phyloP scores from a whole-genome alignment of 2,797 vertebrate genomes.

The Salarias fasciatus region DNA sequence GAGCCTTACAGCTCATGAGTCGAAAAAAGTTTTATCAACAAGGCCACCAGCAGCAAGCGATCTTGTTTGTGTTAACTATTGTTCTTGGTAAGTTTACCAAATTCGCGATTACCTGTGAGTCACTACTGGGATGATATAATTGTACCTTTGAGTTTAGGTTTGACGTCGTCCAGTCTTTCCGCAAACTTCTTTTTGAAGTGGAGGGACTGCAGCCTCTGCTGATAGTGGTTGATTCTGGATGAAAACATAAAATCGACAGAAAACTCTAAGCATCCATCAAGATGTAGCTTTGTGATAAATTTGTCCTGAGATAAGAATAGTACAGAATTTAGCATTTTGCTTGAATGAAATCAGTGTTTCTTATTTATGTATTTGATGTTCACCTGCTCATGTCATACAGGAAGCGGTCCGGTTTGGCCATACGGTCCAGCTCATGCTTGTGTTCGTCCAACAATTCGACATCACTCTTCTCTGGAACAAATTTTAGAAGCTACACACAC shows the following conservation, averaged over 20 bases:
- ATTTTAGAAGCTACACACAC: constrained; percentile 89
- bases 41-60: too few species aligned
- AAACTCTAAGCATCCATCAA: neutral
- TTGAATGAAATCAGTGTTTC: neutral
- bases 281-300: neutral
- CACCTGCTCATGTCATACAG: constrained; percentile 98
- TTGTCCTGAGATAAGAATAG: neutral
- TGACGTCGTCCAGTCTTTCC: constrained; percentile 91
- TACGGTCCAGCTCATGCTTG: constrained; percentile 93
- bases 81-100: too few species aligned
- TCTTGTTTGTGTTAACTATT: too few species aligned
- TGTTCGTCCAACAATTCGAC: constrained; percentile 93
- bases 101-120: constrained; percentile 90
- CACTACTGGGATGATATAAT: too few species aligned
- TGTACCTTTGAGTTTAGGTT: constrained; percentile 93
- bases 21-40: too few species aligned
- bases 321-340: too few species aligned
- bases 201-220: constrained; percentile 91
- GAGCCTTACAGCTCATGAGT: too few species aligned
- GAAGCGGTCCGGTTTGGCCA: constrained; percentile 95
- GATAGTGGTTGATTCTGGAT: constrained; percentile 90
- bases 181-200: constrained; percentile 98
- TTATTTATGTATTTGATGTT: neutral
- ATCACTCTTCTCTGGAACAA: constrained; percentile 94
- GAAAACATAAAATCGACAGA: constrained; percentile 7